These are phyloP conservation scores for Charina bottae DNA, from an alignment of 2,113 vertebrate genomes.

Conservation along the genomic window DNA sequence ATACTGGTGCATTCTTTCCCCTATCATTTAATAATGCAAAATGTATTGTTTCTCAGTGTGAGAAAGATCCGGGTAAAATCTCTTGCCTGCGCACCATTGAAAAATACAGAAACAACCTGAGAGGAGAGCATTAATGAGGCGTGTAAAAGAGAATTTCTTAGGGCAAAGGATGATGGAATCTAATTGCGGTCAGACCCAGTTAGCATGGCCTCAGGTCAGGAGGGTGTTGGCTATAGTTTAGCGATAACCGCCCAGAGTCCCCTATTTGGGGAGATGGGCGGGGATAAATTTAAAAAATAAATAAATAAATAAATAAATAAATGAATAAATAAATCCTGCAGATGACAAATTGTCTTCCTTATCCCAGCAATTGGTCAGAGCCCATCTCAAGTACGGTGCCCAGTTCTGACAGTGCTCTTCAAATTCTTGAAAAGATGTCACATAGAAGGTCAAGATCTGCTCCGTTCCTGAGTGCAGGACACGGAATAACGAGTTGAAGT, in stretches of 20 bases:
- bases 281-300: too few species aligned
- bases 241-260: too few species aligned
- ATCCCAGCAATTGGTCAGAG: background rate
- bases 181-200: background rate
- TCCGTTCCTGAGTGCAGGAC: background rate
- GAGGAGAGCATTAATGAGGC: background rate
- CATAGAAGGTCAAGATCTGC: background rate
- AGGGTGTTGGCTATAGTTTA: background rate
- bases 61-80: background rate
- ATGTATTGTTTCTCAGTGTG: background rate
- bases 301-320: too few species aligned
- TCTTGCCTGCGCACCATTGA: background rate
- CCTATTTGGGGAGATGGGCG: too few species aligned
- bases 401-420: background rate
- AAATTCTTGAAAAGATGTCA: background rate
- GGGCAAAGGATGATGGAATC: background rate
- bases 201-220: background rate
- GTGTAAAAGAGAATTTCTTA: background rate
- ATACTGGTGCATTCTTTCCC: background rate
- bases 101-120: background rate
- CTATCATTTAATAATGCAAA: background rate
- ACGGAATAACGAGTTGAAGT: background rate
- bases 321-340: too few species aligned
- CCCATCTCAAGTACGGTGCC: background rate
- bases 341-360: background rate